phyloP scores from a whole-genome alignment of 2,113 vertebrate genomes.

The Istiophorus platypterus region DNA sequence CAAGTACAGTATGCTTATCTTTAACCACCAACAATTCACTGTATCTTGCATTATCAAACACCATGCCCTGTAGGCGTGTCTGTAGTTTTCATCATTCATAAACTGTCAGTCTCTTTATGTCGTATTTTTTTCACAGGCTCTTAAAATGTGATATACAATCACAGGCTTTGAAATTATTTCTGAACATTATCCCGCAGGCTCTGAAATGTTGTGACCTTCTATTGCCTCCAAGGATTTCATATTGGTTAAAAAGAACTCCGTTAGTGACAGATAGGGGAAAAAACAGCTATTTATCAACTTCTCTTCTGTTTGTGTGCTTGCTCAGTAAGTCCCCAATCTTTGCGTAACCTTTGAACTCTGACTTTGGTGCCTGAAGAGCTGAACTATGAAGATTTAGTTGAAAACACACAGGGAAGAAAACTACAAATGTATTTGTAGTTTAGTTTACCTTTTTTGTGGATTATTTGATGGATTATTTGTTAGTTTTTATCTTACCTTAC shows the following conservation, averaged over 20 bases:
- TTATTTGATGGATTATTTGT: background rate
- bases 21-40: constrained; percentile 7
- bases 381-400: background rate
- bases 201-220: background rate
- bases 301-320: background rate
- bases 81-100: background rate
- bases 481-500: background rate
- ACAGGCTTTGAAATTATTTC: constrained; percentile 7
- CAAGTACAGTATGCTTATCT: background rate
- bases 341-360: constrained; percentile 17
- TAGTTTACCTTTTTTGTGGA: background rate
- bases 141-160: background rate
- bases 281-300: background rate
- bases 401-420: background rate
- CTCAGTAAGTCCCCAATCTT: background rate
- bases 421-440: background rate
- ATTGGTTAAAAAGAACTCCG: background rate
- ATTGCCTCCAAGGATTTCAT: background rate
- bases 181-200: background rate
- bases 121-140: background rate
- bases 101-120: background rate
- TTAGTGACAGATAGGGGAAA: background rate
- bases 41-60: constrained; percentile 6
- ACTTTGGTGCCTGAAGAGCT: background rate
- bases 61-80: background rate